phyloP scores from a whole-genome alignment of 2,888 invertebrate genomes.

The Notodonta ziczac region DNA sequence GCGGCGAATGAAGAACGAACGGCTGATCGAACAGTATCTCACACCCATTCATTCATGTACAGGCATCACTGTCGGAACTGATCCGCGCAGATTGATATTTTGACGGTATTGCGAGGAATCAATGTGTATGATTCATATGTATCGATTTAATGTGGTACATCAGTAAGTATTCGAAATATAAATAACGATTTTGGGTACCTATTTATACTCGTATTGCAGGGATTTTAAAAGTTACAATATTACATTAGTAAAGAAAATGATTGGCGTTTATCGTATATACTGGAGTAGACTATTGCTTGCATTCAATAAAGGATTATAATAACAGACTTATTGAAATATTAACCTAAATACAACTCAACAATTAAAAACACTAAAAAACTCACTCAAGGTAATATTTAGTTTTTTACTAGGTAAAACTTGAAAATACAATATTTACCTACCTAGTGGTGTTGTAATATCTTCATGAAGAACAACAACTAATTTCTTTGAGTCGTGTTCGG shows the following conservation, averaged over 20 bases:
- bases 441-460: background rate
- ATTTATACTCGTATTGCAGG: no score
- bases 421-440: background rate
- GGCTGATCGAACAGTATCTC: slow-evolving; percentile 30
- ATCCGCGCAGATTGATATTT: slow-evolving; percentile 50
- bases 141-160: slow-evolving; percentile 32
- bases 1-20: slow-evolving; percentile 44
- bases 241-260: no score
- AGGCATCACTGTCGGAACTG: slow-evolving; percentile 36
- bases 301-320: no score
- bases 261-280: no score
- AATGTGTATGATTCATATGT: slow-evolving; percentile 41
- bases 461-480: background rate
- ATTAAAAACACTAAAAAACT: background rate
- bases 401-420: background rate
- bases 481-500: background rate
- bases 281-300: no score
- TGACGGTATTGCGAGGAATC: slow-evolving; percentile 36
- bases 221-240: no score
- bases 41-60: slow-evolving; percentile 36
- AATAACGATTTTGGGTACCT: background rate
- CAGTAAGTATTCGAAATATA: background rate
- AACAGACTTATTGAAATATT: no score
- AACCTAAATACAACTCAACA: no score
- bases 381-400: background rate